Evolutionary conservation across 2,797 vertebrate genomes (phyloP).

Genomic region (Bradypodion pumilum): DNA sequence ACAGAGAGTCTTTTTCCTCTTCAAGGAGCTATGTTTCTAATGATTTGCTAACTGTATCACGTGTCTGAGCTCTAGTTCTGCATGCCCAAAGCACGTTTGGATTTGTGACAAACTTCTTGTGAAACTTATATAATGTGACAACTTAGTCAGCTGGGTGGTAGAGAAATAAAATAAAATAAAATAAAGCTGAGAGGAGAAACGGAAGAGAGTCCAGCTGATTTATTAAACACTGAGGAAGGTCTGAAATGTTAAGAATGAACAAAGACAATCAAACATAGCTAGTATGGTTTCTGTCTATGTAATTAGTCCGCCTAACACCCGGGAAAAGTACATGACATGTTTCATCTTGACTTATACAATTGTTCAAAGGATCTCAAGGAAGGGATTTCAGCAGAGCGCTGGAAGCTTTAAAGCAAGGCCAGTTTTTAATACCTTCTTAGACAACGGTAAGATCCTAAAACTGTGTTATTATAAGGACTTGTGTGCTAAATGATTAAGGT

Average conservation of each 20-base stretch:
- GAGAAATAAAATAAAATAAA: too few species aligned
- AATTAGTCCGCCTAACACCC: conserved; percentile 1
- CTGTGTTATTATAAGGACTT: conserved; percentile 26
- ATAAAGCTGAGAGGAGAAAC: background rate
- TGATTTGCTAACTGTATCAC: too few species aligned
- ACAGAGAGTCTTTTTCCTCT: too few species aligned
- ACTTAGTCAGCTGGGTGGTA: too few species aligned
- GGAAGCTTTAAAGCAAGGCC: conserved; percentile 21
- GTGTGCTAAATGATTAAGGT: conserved; percentile 19
- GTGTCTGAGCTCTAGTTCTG: background rate
- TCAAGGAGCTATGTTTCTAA: too few species aligned
- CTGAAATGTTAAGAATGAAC: background rate
- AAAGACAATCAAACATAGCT: background rate
- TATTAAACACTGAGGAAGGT: background rate
- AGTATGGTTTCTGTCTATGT: background rate
- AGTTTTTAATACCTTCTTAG: conserved; percentile 29
- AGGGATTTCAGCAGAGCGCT: conserved; percentile 20
- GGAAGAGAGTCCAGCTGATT: background rate
- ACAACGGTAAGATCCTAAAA: conserved; percentile 23
- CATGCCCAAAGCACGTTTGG: background rate
- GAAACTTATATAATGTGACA: too few species aligned
- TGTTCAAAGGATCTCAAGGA: conserved; percentile 28
- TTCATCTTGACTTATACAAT: conserved; percentile 31
- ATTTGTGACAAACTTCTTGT: background rate
- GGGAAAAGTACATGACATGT: conserved; percentile 24